phyloP scores from a whole-genome alignment of 2,888 invertebrate species.

The Ephialtes manifestator region DNA sequence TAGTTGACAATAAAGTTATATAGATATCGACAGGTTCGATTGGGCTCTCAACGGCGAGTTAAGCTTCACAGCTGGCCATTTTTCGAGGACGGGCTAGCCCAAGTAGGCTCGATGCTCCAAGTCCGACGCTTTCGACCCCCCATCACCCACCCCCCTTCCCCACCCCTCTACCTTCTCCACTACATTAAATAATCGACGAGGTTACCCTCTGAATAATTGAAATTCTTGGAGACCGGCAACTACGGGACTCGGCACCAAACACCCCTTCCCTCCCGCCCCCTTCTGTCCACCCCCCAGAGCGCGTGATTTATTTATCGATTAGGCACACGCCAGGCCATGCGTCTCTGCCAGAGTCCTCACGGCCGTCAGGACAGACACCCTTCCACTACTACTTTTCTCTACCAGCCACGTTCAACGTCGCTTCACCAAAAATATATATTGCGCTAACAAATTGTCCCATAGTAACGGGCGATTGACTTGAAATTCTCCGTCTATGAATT shows the following conservation, averaged over 20 bases:
- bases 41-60: constrained; percentile 48
- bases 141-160: too few relatives aligned
- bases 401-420: not conserved
- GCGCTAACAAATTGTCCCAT: not conserved
- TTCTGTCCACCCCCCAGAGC: constrained; percentile 38
- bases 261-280: constrained; percentile 17
- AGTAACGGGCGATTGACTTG: constrained; percentile 35
- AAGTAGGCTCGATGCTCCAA: constrained; percentile 55
- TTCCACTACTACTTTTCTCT: not conserved
- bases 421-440: not conserved
- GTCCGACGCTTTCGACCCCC: constrained; percentile 47
- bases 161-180: constrained; percentile 46
- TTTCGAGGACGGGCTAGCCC: constrained; percentile 37
- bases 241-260: constrained; percentile 41
- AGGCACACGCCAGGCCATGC: constrained; percentile 58
- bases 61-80: constrained; percentile 53
- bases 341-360: constrained; percentile 38
- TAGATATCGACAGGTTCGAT: constrained; percentile 54
- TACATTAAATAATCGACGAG: constrained; percentile 76
- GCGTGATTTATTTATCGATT: constrained; percentile 69
- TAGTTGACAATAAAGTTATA: constrained; percentile 13
- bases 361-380: constrained; percentile 39
- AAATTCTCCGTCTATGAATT: too few relatives aligned
- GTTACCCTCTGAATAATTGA: constrained; percentile 73
- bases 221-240: constrained; percentile 66